These are phyloP conservation scores for Oceanodroma leucorhoa DNA, from an alignment of 2,797 vertebrate species.

Conservation along the genomic window DNA sequence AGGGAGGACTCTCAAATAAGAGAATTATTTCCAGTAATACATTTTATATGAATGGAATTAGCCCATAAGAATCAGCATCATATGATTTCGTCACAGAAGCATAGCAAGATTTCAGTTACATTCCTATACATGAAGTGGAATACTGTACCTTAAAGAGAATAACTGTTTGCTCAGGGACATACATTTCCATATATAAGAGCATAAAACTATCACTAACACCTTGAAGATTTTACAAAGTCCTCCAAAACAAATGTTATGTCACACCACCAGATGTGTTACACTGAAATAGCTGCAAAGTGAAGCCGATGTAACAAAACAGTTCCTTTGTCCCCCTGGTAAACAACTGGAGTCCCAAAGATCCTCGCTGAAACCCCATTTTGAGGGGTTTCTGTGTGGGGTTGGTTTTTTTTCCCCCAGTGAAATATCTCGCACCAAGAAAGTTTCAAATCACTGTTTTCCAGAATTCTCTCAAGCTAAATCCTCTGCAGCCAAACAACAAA, in stretches of 20 bases:
- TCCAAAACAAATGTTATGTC: not conserved
- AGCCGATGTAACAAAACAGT: not conserved
- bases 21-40: not conserved
- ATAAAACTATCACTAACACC: not conserved
- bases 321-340: not conserved
- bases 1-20: not conserved
- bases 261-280: not conserved
- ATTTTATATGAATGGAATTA: not conserved
- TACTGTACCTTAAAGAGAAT: not conserved
- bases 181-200: not conserved
- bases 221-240: not conserved
- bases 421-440: not conserved
- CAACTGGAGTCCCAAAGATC: not conserved
- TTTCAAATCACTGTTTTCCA: not conserved
- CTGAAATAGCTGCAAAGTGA: not conserved
- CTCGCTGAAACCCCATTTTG: fast-evolving
- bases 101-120: not conserved
- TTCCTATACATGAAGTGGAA: not conserved
- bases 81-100: not conserved
- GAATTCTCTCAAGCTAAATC: not conserved
- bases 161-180: not conserved
- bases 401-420: not conserved
- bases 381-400: not conserved
- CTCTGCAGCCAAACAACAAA: not conserved
- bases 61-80: not conserved